Conservation (phyloP, 1,140 invertebrate genomes). For the Diploscapter pachys region DNA sequence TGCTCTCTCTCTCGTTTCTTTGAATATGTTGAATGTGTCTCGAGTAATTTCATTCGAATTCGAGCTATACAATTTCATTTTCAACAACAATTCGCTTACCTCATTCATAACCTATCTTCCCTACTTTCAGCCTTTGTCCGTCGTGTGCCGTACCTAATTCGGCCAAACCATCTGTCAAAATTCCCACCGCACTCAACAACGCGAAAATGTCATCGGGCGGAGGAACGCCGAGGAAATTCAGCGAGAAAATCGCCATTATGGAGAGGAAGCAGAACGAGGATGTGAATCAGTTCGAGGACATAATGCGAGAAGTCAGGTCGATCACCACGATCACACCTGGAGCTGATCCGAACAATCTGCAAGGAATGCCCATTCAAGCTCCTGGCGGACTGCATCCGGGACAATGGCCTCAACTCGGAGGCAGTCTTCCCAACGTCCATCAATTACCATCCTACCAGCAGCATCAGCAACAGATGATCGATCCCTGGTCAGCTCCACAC, state of each 20-base stretch:
- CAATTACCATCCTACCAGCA: slow-evolving; percentile 18
- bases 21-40: no score
- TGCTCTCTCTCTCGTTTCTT: no score
- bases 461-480: not conserved
- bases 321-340: slow-evolving; percentile 35
- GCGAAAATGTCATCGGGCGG: no score
- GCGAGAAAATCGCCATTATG: slow-evolving; percentile 57
- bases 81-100: no score
- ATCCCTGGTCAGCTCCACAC: no score
- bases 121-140: no score
- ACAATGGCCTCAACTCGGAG: slow-evolving; percentile 12
- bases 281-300: slow-evolving; percentile 44
- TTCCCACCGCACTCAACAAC: no score
- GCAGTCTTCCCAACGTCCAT: slow-evolving; percentile 25
- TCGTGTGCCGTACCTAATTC: no score
- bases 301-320: slow-evolving; percentile 52
- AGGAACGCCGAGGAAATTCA: slow-evolving; percentile 56
- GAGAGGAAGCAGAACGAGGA: slow-evolving; percentile 56
- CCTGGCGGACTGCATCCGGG: slow-evolving; percentile 15
- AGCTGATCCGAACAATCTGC: not conserved
- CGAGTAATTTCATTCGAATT: no score
- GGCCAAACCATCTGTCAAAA: no score
- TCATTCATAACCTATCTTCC: no score
- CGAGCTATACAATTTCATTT: no score
- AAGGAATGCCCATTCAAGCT: not conserved